phyloP scores from a whole-genome alignment of 2,113 vertebrate genomes.

The Syrmaticus mikado region DNA sequence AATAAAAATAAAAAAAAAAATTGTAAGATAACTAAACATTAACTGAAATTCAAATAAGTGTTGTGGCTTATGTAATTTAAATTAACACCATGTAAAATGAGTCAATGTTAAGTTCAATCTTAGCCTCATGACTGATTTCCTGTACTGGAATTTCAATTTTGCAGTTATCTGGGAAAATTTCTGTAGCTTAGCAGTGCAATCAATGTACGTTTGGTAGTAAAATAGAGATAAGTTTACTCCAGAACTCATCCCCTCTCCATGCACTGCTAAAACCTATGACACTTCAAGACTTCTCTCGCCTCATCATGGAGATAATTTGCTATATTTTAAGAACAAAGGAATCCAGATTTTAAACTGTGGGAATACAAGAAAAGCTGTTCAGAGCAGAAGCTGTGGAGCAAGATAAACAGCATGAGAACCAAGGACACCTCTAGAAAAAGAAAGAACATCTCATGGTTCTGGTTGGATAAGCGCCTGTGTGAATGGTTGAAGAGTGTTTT shows the following conservation, averaged over 20 bases:
- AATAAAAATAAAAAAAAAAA: slow-evolving; percentile 11
- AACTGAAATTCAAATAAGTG: not conserved
- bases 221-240: not conserved
- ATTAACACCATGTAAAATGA: not conserved
- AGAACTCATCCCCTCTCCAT: not conserved
- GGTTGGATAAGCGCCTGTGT: too few species aligned
- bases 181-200: not conserved
- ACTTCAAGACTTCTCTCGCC: not conserved
- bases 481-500: too few species aligned
- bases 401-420: too few species aligned
- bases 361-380: too few species aligned
- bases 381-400: too few species aligned
- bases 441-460: too few species aligned
- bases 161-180: not conserved
- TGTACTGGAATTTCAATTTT: not conserved
- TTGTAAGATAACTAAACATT: not conserved
- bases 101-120: not conserved
- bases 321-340: not conserved
- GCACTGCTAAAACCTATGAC: not conserved
- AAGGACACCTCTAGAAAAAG: too few species aligned
- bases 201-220: not conserved
- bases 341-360: not conserved
- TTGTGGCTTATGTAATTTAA: not conserved
- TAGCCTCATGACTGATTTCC: not conserved
- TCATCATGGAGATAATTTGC: not conserved